phyloP scores from a whole-genome alignment of 2,888 invertebrate genomes.

The Tiphia femorata region DNA sequence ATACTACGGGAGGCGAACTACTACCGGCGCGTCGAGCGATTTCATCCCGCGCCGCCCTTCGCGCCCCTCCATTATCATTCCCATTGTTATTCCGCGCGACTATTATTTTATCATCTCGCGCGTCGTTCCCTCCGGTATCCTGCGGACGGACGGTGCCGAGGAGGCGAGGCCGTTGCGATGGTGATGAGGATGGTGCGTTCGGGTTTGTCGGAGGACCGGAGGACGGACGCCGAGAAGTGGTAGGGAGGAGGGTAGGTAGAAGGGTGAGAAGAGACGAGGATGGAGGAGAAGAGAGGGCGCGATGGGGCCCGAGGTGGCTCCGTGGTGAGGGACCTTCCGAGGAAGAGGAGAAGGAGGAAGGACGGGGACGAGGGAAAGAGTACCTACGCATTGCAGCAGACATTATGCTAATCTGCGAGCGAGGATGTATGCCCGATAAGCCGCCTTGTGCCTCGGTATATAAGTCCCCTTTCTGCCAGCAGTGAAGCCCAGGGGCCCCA shows the following conservation, averaged over 20 bases:
- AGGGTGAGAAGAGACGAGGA: background rate
- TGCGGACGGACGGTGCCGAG: conserved; percentile 29
- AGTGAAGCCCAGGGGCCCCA: conserved; percentile 65
- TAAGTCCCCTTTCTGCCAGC: conserved; percentile 52
- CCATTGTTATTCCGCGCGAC: conserved; percentile 49
- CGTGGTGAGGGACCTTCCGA: conserved; percentile 8
- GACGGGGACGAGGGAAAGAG: conserved; percentile 27
- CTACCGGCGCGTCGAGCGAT: background rate
- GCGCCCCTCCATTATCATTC: conserved; percentile 26
- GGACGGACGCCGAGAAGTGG: conserved; percentile 4
- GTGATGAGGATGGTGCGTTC: conserved; percentile 38
- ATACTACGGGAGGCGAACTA: no score
- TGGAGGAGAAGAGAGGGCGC: conserved; percentile 8
- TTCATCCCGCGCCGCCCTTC: background rate
- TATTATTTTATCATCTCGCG: conserved; percentile 55
- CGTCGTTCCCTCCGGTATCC: conserved; percentile 40
- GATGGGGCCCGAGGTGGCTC: conserved; percentile 4
- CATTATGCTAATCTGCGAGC: conserved; percentile 68
- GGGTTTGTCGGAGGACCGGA: conserved; percentile 1
- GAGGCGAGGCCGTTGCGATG: conserved; percentile 32
- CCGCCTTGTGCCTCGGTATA: conserved; percentile 50
- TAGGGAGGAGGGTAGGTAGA: conserved; percentile 1
- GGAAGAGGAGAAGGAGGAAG: conserved; percentile 3
- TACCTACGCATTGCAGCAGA: conserved; percentile 64
- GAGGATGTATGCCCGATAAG: conserved; percentile 68